These are phyloP conservation scores for Amiota communis DNA, from an alignment of 2,888 invertebrate genomes.

Conservation along the genomic window DNA sequence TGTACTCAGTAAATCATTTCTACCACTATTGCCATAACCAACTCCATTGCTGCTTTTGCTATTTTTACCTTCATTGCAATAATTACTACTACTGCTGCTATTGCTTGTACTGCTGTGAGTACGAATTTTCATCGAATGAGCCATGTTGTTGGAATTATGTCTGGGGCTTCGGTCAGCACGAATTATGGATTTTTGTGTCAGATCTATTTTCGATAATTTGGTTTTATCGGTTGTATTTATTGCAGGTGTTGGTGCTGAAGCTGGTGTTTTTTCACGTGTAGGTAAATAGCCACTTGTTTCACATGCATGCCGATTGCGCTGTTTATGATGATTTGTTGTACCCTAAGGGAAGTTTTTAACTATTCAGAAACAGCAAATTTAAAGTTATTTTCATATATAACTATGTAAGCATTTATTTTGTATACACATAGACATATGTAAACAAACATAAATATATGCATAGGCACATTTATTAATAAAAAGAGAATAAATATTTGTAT, in stretches of 20 bases:
- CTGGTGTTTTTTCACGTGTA: no score
- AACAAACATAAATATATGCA: neutral
- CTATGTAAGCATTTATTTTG: slow-evolving; percentile 46
- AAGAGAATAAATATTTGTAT: slow-evolving; percentile 29
- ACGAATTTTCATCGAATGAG: neutral
- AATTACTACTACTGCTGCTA: neutral
- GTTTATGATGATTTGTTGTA: slow-evolving; percentile 47
- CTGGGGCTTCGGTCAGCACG: neutral
- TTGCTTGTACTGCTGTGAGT: slow-evolving; percentile 1
- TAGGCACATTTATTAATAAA: neutral
- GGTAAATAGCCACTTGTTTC: neutral
- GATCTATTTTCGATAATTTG: no score
- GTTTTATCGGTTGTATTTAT: no score
- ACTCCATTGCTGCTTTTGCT: neutral
- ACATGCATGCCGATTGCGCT: slow-evolving; percentile 24
- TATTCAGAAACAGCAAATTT: slow-evolving; percentile 77
- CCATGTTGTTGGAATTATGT: slow-evolving; percentile 20
- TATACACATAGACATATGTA: neutral
- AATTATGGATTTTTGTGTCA: no score
- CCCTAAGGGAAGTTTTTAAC: slow-evolving; percentile 73
- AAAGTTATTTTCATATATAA: slow-evolving; percentile 69
- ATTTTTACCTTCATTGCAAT: neutral
- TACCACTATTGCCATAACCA: neutral
- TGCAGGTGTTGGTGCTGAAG: no score
- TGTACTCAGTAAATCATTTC: neutral